Evolutionary conservation across 2,888 invertebrate genomes (phyloP), one percentile per base, ranked within the genome.

Genomic region (Minunthozetes semirufus): DNA sequence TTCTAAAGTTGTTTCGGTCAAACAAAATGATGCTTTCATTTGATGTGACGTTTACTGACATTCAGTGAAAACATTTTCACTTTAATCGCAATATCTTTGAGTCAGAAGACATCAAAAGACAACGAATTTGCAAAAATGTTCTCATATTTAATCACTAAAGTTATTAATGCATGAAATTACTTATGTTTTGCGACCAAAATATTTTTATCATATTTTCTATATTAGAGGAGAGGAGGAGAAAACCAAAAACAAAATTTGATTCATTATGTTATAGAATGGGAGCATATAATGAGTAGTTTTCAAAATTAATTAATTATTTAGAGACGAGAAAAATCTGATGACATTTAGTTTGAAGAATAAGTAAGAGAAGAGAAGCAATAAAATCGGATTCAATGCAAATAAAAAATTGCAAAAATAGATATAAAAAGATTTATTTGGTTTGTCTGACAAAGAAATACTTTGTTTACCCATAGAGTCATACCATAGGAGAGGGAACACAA

Each of bases 101-200:
- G 63, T 22, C 56, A 22, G 22, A 19, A 25, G 56, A 56, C 25
- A 56, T 63, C 27, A 33, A 63, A 27, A 63, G 38, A 38, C 63
- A 63, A 63, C 63, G 17, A 63, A 33, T 29, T 63, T 33, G 63
- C 9, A 29, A 61, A 56, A n/a, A 27, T 17, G 13, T 27, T 29
- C 22, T 33, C 17, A 63, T n/a, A 27, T 27, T 33, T 63, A 63
- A 33, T 63, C 63, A 63, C 27, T 38, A n/a, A 63, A 63, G 38
- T 63, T 33, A 63, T 63, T 63, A 63, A 63, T n/a, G 61, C 63
- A 63, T 63, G 17, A 63, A 63, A 63, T 29, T 22, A 56, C 19
- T 5, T 13, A 56, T 56, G 56, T 56, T 56, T 50, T 56, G 42
- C 5, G 42, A 42, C 42, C 9, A 42, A 42, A 42, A 42, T 42